phyloP scores from a whole-genome alignment of 2,113 vertebrate genomes.

The Tachuris rubrigastra region DNA sequence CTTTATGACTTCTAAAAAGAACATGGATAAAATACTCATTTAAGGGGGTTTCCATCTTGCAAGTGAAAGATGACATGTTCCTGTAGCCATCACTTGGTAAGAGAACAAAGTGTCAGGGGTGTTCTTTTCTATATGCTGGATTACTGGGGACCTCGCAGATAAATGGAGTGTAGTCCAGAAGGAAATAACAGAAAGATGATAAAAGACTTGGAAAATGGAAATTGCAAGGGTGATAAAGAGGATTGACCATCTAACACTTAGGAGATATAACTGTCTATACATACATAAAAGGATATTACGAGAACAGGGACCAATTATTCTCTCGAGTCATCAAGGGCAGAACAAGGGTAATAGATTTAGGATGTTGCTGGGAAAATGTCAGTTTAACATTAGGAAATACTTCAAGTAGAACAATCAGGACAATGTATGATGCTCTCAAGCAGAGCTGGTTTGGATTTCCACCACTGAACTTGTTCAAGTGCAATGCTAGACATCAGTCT shows the following conservation, averaged over 20 bases:
- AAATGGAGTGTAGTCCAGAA: slow-evolving; percentile 9
- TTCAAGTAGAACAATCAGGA: slow-evolving; percentile 4
- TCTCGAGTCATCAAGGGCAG: slow-evolving; percentile 23
- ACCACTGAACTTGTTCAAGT: neutral
- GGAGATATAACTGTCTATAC: slow-evolving; percentile 36
- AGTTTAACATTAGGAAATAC: slow-evolving; percentile 35
- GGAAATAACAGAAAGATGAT: slow-evolving; percentile 9
- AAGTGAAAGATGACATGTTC: neutral
- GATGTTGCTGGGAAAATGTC: slow-evolving; percentile 27
- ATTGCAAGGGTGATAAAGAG: slow-evolving; percentile 47
- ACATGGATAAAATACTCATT: neutral
- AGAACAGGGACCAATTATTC: slow-evolving; percentile 46
- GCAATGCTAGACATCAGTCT: neutral
- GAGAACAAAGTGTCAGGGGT: neutral
- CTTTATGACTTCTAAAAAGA: neutral
- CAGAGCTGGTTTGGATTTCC: neutral
- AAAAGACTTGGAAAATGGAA: slow-evolving; percentile 27
- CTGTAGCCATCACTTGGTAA: neutral
- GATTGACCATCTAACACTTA: slow-evolving; percentile 40
- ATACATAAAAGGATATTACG: slow-evolving; percentile 48
- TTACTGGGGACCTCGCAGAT: neutral
- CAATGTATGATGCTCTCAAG: neutral
- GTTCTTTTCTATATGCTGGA: neutral
- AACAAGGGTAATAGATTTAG: slow-evolving; percentile 47
- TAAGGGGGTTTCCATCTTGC: neutral